Percentiles rank a stretch among this genome's conserved stretches.
phyloP scores from a whole-genome alignment of 2,888 invertebrate species.

The Rotaria macrura region DNA sequence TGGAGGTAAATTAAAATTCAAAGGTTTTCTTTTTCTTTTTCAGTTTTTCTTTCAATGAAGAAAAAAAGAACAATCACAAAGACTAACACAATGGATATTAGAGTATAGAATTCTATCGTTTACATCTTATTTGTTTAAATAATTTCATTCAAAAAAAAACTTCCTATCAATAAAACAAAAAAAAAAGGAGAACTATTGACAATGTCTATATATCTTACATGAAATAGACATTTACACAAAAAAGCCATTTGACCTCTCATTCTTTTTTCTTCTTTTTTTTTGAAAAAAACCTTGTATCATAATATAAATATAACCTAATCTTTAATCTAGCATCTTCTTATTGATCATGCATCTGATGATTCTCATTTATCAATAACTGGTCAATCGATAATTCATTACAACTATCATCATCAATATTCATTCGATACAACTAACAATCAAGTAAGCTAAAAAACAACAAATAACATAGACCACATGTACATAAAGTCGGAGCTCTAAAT shows the following conservation, averaged over 20 bases:
- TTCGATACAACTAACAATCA: not conserved
- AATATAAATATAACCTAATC: not conserved
- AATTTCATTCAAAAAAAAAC: not conserved
- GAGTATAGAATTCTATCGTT: not conserved
- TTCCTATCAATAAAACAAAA: not conserved
- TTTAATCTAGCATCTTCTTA: not conserved
- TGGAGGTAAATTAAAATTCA: not conserved
- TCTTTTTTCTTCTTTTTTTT: not conserved
- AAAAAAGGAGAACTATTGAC: not conserved
- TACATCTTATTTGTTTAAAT: not conserved
- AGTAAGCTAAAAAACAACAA: not conserved
- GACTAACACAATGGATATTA: no score
- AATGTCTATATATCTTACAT: not conserved
- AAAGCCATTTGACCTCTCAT: not conserved
- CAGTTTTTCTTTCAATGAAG: no score
- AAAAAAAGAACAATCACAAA: no score
- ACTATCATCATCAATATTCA: not conserved
- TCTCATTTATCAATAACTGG: not conserved
- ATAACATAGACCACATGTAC: not conserved
- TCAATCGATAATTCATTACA: not conserved
- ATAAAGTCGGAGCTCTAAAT: constrained; percentile 20
- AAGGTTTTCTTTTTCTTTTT: no score
- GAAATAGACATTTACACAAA: not conserved
- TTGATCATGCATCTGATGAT: not conserved
- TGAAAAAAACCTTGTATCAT: not conserved